These are phyloP conservation scores for Sympetrum striolatum DNA, from an alignment of 2,888 invertebrate species.

Conservation along the genomic window DNA sequence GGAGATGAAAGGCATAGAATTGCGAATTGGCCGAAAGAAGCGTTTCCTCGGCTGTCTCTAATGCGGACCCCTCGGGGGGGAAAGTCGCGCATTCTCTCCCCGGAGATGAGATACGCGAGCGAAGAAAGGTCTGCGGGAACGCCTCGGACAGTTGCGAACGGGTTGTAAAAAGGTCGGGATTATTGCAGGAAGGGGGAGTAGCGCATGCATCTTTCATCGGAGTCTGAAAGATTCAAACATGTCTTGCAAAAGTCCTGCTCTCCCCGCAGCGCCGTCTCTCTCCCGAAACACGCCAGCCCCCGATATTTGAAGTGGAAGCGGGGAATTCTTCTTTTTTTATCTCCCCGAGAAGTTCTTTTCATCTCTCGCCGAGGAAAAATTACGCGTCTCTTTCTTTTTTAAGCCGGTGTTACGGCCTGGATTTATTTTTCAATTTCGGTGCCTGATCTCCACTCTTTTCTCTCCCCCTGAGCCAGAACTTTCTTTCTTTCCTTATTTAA, in stretches of 20 bases:
- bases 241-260: background rate
- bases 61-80: background rate
- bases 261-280: background rate
- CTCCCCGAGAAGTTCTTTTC: background rate
- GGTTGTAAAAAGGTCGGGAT: background rate
- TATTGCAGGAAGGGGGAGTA: background rate
- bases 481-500: background rate
- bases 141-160: background rate
- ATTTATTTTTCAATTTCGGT: background rate
- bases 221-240: slow-evolving; percentile 36
- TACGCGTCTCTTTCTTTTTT: background rate
- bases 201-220: slow-evolving; percentile 36
- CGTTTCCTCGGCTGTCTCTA: background rate
- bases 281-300: background rate
- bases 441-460: background rate
- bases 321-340: slow-evolving; percentile 4
- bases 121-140: background rate
- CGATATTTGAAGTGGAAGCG: background rate
- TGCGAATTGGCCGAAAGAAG: background rate
- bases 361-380: background rate
- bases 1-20: background rate
- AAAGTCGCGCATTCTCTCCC: background rate
- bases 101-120: background rate
- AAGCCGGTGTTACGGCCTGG: slow-evolving; percentile 2
- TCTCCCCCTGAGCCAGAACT: background rate